A percentile compares a stretch with the other conserved stretches of the same genome.
Evolutionary conservation across 2,797 vertebrate species (phyloP).

Genomic region (Myotis vivesi): DNA sequence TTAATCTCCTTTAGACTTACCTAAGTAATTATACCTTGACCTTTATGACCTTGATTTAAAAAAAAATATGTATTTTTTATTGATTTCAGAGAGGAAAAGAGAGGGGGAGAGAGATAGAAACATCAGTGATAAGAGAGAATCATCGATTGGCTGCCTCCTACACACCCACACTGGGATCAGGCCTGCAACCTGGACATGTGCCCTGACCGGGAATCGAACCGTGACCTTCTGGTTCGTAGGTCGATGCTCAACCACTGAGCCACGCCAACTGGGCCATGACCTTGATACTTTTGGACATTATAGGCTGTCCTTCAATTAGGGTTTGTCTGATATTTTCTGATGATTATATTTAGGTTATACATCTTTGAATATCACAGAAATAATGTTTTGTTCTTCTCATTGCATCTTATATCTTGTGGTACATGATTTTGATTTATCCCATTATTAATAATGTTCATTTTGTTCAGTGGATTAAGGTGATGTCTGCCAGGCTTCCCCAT

Average conservation of each 20-base stretch:
- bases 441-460: slow-evolving; percentile 22
- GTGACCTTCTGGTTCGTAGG: too few species aligned
- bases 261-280: neutral
- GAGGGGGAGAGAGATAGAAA: too few species aligned
- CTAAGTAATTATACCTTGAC: slow-evolving; percentile 10
- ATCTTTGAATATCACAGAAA: slow-evolving; percentile 44
- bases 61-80: too few species aligned
- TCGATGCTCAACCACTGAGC: too few species aligned
- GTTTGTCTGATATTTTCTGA: slow-evolving; percentile 33
- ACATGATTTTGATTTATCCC: slow-evolving; percentile 43
- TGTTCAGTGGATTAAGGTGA: slow-evolving; percentile 32
- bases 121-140: too few species aligned
- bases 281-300: slow-evolving; percentile 53
- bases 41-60: neutral
- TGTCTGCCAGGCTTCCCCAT: neutral
- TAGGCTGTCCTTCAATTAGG: neutral
- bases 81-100: too few species aligned
- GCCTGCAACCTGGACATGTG: too few species aligned
- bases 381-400: slow-evolving; percentile 42
- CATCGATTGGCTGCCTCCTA: too few species aligned
- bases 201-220: too few species aligned
- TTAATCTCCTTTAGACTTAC: slow-evolving; percentile 41
- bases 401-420: neutral
- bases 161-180: too few species aligned
- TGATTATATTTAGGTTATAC: slow-evolving; percentile 20